Percentiles rank a stretch among this genome's conserved stretches.
These are phyloP conservation scores for Chorisops tibialis DNA, from an alignment of 2,888 invertebrate species.

Conservation along the genomic window DNA sequence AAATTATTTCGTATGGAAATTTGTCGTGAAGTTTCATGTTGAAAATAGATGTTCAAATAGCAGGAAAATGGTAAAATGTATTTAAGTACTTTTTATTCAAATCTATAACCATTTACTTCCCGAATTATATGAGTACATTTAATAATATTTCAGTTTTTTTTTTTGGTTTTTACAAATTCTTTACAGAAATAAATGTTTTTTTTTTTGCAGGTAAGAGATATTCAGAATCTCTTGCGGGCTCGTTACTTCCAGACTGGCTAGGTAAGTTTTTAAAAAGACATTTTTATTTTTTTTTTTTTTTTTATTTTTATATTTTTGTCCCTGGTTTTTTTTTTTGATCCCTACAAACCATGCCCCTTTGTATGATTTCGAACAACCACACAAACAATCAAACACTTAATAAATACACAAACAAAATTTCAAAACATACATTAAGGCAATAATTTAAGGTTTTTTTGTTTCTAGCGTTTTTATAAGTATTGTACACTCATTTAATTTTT, in stretches of 20 bases:
- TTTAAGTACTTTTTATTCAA: no score
- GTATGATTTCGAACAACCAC: no score
- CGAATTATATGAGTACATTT: no score
- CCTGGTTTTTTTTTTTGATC: no score
- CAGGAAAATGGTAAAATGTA: no score
- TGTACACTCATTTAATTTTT: background rate
- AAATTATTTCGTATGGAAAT: no score
- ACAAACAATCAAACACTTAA: no score
- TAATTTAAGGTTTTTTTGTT: background rate
- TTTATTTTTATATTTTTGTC: constrained; percentile 34
- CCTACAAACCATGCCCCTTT: no score
- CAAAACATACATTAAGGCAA: constrained; percentile 31
- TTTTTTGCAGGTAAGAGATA: constrained; percentile 53
- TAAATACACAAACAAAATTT: constrained; percentile 38
- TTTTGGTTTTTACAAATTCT: background rate
- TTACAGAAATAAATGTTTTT: constrained; percentile 13
- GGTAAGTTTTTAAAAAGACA: constrained; percentile 47
- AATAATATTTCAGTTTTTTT: no score
- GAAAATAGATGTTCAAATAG: no score
- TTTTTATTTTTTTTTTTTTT: constrained; percentile 37
- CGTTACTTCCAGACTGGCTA: constrained; percentile 54
- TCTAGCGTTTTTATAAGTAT: background rate
- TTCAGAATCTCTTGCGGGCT: constrained; percentile 55
- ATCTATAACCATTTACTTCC: no score
- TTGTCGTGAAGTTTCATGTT: no score